Base-by-base conservation (phyloP, 92 coral and sea anemone species). In the Zoanthus solanderi region DNA sequence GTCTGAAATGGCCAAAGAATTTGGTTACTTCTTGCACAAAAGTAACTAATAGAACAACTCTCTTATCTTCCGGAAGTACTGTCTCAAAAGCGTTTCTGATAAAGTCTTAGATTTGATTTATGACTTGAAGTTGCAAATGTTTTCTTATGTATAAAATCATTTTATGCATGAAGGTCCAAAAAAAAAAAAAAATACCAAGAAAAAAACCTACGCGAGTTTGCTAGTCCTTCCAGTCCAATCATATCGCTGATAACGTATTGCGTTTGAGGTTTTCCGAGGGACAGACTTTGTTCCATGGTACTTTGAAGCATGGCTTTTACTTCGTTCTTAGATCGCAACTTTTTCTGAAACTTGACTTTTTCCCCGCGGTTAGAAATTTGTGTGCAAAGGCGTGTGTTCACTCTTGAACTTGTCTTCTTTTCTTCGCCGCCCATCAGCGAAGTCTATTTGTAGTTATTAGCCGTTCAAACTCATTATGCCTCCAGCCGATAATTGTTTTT, bases 171-270 rank as follows among this genome's bases (percentile, higher is more conserved):
- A 37, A 37, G 10, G 46, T 44, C 75, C 67, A 69, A 32, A 15
- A 60, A 18, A 5, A 63, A 63, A 6, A 16, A 17, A 63, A 63
- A 17, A 18, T 4, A 37, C 42, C 42, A 37, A 63, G 5, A 7
- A 63, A 63, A 60, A 30, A 60, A 88, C 98, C 91, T 89, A 95
- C 98, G 95, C 74, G 88, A 75, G 18, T 91, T 89, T 37, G 94
- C 90, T 1, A 92, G 74, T 17, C 92, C 87, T 52, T 94, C 97
- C 7, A 94, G 90, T 34, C 94, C 98, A 30, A 95, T 82, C 12
- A 95, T 94, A 85, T 95, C 98, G 46, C 98, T 91, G 78, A 95
- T 89, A 58, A 95, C 96, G 58, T 95, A 95, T 84, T 95, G 98
- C 71, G 90, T 93, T 53, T 93, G 98, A 0, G 98, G 93, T 32